These are phyloP conservation scores for Atta cephalotes DNA, from an alignment of 1,140 invertebrate genomes.

Conservation along the genomic window DNA sequence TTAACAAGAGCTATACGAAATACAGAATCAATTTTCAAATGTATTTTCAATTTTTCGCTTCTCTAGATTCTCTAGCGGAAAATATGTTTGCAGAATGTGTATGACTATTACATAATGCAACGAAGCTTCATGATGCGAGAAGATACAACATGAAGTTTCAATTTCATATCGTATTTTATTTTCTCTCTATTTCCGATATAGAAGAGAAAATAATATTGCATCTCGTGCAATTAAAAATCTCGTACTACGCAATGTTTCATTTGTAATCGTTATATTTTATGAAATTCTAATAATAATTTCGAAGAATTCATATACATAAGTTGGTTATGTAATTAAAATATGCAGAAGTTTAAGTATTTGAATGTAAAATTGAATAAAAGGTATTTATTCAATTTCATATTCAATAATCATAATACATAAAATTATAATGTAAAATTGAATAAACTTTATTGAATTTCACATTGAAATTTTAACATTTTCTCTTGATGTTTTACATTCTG, in stretches of 20 bases:
- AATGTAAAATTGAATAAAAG: no score
- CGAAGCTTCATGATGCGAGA: conserved; percentile 40
- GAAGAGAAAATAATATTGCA: not conserved
- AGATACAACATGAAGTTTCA: conserved; percentile 32
- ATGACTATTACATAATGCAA: conserved; percentile 53
- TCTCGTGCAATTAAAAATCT: not conserved
- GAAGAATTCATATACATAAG: not conserved
- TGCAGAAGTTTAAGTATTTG: no score
- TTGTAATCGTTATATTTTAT: not conserved
- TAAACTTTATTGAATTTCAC: no score
- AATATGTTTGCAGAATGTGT: conserved; percentile 20
- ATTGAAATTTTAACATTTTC: no score
- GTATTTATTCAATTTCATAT: no score
- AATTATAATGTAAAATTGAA: no score
- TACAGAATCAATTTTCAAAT: not conserved
- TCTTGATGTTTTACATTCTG: no score
- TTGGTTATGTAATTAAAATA: not conserved
- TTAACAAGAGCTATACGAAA: not conserved
- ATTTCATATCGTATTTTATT: conserved; percentile 35
- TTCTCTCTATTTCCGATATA: not conserved
- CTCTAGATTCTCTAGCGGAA: not conserved
- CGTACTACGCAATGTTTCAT: not conserved
- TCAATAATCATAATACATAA: no score
- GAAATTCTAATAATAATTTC: not conserved
- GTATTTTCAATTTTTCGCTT: conserved; percentile 25